Evolutionary conservation across 2,797 vertebrate genomes (phyloP).

Genomic region (Oreortyx pictus): DNA sequence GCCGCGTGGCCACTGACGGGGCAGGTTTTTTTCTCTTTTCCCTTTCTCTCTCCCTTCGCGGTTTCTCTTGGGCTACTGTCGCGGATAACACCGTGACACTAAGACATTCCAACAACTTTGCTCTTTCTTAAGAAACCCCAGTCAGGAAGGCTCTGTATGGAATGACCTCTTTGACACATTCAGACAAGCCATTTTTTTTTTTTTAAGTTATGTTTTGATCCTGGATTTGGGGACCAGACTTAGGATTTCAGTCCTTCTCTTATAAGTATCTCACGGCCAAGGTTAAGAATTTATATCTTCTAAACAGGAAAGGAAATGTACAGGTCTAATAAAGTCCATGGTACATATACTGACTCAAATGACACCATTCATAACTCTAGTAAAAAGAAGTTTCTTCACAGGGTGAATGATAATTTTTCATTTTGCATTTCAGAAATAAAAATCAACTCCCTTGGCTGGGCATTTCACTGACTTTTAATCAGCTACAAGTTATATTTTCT

Average conservation of each 20-base stretch:
- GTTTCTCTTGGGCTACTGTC: too few relatives aligned
- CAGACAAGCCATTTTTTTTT: neutral
- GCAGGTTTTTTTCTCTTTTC: too few relatives aligned
- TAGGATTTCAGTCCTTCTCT: neutral
- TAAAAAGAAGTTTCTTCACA: neutral
- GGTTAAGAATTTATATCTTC: neutral
- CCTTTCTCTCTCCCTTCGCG: too few relatives aligned
- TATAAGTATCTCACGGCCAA: neutral
- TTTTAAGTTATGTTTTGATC: neutral
- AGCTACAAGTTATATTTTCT: neutral
- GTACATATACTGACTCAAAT: neutral
- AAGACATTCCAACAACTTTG: neutral
- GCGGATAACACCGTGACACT: too few relatives aligned
- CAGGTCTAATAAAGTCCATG: neutral
- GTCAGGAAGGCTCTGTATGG: neutral
- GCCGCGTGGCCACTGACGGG: too few relatives aligned
- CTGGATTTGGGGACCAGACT: neutral
- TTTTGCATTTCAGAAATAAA: neutral
- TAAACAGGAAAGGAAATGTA: neutral
- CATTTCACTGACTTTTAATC: neutral
- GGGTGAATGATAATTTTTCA: fast-evolving
- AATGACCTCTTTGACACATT: neutral
- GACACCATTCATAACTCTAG: neutral
- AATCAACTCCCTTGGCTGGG: neutral
- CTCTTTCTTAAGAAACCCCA: neutral